Evolutionary conservation across 2,888 invertebrate genomes (phyloP).

Genomic region (Ophioninae sp.): DNA sequence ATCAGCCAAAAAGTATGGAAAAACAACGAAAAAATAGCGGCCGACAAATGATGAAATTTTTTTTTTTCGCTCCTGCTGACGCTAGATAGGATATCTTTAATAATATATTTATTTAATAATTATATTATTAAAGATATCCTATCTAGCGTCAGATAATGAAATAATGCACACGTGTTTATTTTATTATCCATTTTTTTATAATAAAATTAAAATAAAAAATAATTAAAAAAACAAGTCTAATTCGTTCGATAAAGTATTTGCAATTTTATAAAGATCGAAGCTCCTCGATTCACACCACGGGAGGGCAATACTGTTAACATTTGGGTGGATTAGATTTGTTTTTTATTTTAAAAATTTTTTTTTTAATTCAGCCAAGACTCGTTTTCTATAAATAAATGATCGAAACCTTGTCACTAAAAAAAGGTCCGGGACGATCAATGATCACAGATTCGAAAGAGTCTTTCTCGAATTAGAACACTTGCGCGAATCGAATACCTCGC

Average conservation of each 20-base stretch:
- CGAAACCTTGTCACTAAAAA: slow-evolving; percentile 43
- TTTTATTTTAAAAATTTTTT: no score
- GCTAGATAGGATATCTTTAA: no score
- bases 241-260: slow-evolving; percentile 6
- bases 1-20: no score
- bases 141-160: no score
- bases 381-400: slow-evolving; percentile 40
- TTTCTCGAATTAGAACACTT: slow-evolving; percentile 48
- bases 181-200: no score
- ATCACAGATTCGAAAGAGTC: slow-evolving; percentile 44
- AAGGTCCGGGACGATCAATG: slow-evolving; percentile 30
- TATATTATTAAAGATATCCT: no score
- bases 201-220: no score
- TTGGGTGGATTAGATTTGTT: neutral
- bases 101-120: no score
- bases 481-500: slow-evolving; percentile 32
- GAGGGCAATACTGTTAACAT: slow-evolving; percentile 38
- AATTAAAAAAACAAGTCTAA: neutral
- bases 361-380: neutral
- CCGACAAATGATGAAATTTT: no score
- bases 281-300: slow-evolving; percentile 9
- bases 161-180: no score
- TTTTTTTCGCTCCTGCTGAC: no score
- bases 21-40: no score
- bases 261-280: neutral